Evolutionary conservation across 2,888 invertebrate genomes (phyloP).

Genomic region (Pegoplata infirma): DNA sequence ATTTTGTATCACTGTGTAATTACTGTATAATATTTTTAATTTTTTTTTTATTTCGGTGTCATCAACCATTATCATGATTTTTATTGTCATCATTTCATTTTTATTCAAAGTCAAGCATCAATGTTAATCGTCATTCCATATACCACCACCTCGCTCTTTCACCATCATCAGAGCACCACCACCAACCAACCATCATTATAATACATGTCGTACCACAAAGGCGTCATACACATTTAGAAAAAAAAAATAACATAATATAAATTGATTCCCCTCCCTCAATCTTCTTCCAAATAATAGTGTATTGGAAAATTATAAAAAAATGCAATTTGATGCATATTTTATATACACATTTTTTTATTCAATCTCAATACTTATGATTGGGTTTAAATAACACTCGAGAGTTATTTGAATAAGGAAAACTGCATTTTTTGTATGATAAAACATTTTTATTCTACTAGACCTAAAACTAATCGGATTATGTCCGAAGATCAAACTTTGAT

Average conservation of each 20-base stretch:
- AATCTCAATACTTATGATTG: constrained; percentile 40
- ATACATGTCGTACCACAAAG: constrained; percentile 34
- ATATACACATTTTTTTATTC: constrained; percentile 19
- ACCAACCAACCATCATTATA: constrained; percentile 14
- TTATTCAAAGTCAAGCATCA: constrained; percentile 56
- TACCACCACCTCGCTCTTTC: background rate
- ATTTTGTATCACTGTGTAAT: no score
- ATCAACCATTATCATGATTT: constrained; percentile 29
- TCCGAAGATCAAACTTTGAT: no score
- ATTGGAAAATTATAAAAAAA: constrained; percentile 17
- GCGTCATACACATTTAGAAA: constrained; percentile 18
- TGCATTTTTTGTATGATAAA: no score
- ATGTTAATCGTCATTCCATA: constrained; percentile 32
- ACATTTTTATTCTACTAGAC: no score
- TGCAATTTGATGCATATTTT: constrained; percentile 35
- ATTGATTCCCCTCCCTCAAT: background rate
- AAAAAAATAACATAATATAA: background rate
- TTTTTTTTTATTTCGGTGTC: constrained; percentile 21
- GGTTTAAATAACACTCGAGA: background rate
- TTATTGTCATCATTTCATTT: constrained; percentile 33
- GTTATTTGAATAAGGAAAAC: constrained; percentile 1
- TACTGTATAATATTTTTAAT: constrained; percentile 10
- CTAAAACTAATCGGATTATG: no score
- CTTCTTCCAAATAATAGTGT: background rate
- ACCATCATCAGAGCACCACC: no score